Conservation (phyloP, 1,140 invertebrate genomes). For the Bactericera cockerelli region DNA sequence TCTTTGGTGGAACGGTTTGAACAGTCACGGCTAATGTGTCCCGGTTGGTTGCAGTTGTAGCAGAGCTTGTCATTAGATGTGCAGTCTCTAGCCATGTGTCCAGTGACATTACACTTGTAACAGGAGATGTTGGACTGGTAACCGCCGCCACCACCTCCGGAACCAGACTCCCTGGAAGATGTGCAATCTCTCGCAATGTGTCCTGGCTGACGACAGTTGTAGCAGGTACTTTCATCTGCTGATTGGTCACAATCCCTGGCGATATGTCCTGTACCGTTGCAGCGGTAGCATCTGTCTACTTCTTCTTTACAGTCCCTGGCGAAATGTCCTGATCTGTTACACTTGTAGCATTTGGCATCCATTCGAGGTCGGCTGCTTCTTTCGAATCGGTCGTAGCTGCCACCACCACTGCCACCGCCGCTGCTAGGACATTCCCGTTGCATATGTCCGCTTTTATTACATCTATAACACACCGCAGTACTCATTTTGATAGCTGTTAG, state of each 20-base stretch:
- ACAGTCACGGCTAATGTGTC: conserved; percentile 79
- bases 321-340: conserved; percentile 72
- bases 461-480: conserved; percentile 65
- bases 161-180: conserved; percentile 42
- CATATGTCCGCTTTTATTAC: conserved; percentile 76
- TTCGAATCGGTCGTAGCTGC: background rate
- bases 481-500: background rate
- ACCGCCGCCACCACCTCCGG: conserved; percentile 24
- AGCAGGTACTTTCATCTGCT: conserved; percentile 47
- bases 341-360: conserved; percentile 57
- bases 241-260: conserved; percentile 81
- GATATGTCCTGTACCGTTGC: conserved; percentile 83
- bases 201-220: conserved; percentile 66
- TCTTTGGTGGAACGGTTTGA: conserved; percentile 59
- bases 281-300: conserved; percentile 84
- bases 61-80: conserved; percentile 55
- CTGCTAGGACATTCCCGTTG: conserved; percentile 70
- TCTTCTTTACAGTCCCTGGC: conserved; percentile 54
- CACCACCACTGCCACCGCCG: conserved; percentile 23
- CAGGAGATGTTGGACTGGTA: conserved; percentile 32
- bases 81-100: conserved; percentile 82
- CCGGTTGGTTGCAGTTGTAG: conserved; percentile 77
- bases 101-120: conserved; percentile 68
- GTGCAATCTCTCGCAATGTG: conserved; percentile 83
- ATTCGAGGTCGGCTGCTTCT: background rate